phyloP scores from a whole-genome alignment of 2,888 invertebrate genomes.

The Drosophila villosipedis region DNA sequence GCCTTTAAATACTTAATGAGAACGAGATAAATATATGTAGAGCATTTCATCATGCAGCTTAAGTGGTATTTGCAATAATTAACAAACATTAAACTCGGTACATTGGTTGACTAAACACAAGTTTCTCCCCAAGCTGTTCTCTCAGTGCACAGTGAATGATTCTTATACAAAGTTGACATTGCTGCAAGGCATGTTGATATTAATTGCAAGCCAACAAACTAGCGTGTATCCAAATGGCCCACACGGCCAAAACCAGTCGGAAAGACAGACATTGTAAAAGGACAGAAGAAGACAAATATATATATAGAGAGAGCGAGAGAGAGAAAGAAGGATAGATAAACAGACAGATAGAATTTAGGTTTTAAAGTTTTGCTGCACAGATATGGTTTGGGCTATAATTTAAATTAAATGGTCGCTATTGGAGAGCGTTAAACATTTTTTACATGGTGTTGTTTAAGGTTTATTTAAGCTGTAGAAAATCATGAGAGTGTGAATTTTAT shows the following conservation, averaged over 20 bases:
- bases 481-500: slow-evolving; percentile 46
- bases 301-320: background rate
- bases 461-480: slow-evolving; percentile 27
- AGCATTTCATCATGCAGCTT: background rate
- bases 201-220: slow-evolving; percentile 54
- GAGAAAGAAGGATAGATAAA: slow-evolving; percentile 19
- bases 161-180: slow-evolving; percentile 46
- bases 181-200: slow-evolving; percentile 52
- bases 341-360: slow-evolving; percentile 64
- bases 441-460: slow-evolving; percentile 61
- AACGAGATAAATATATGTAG: too few species aligned
- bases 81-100: background rate
- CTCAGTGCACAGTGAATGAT: slow-evolving; percentile 44
- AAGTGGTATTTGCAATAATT: too few species aligned
- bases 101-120: background rate
- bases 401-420: slow-evolving; percentile 69
- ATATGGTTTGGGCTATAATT: slow-evolving; percentile 76
- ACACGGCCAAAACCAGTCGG: slow-evolving; percentile 7
- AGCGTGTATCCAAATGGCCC: slow-evolving; percentile 13
- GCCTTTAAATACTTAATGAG: background rate
- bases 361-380: slow-evolving; percentile 65
- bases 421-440: slow-evolving; percentile 65
- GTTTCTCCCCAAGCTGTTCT: slow-evolving; percentile 8
- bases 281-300: background rate
- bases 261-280: slow-evolving; percentile 8